Evolutionary conservation across 2,797 vertebrate species (phyloP), one percentile per base, ranked within the genome.

Genomic region (Sandelia bainsii): DNA sequence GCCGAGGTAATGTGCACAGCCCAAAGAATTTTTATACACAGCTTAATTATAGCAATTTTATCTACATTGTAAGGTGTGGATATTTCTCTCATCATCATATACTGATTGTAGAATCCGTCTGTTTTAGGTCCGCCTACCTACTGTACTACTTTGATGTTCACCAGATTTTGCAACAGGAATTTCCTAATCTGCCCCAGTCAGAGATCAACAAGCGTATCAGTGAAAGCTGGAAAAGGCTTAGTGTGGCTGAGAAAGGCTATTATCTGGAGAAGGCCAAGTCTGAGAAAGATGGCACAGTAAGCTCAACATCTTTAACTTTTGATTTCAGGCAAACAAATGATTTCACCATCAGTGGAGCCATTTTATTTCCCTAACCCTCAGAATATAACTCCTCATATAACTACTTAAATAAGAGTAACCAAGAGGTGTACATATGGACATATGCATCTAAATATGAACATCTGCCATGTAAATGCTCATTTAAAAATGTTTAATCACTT

Each of bases 181-280:
- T 96, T 14, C 97, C 96, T 0, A 96, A 97, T 80, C 93, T 98
- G 73, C 98, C 98, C 20, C 98, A 99, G 61, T 99, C 98, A 10
- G 98, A 99, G 93, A 98, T 99, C 91, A 99, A 99, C 92, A 99
- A 98, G 91, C 96, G 97, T 65, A 99, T 99, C 84, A 99, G 98
- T 10, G 97, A 99, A 91, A 98, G 96, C 77, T 99, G 98, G 98
- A 96, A 95, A 78, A 93, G 97, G 45, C 96, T 99, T 58, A 98
- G 95, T 1, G 98, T 99, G 51, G 95, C 97, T 3, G 97, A 99
- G 79, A 98, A 97, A 90, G 96, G 95, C 81, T 97, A 96, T 86
- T 99, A 99, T 77, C 89, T 99, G 91, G 97, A 99, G 88, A 97
- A 95, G 80, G 97, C 98, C 58, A 97, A 97, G 80, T 91, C 96